Conservation (phyloP, 2,888 invertebrate genomes). For the Ecliptopera silaceata region DNA sequence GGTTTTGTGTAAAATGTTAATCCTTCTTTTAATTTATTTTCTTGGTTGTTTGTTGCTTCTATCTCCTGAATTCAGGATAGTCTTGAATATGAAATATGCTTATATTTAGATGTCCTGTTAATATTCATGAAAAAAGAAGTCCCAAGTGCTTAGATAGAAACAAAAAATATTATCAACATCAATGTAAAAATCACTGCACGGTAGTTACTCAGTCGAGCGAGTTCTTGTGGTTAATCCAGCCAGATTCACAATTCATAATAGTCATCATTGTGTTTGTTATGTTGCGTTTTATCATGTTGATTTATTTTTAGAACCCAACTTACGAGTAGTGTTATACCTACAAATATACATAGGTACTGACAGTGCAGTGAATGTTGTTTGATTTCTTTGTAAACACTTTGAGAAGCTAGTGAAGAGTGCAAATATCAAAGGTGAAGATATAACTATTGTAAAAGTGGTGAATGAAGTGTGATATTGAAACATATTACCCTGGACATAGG, state of each 20-base stretch:
- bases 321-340: constrained; percentile 20
- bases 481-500: constrained; percentile 48
- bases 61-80: too few species aligned
- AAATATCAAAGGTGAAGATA: constrained; percentile 23
- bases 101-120: not conserved
- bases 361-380: constrained; percentile 62
- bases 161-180: not conserved
- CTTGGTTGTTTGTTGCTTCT: not conserved
- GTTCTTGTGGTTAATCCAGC: constrained; percentile 49
- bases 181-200: not conserved
- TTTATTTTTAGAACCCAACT: constrained; percentile 75
- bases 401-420: constrained; percentile 39
- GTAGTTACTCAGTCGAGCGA: not conserved
- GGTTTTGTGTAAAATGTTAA: constrained; percentile 12
- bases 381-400: constrained; percentile 72
- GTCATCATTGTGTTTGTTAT: constrained; percentile 71
- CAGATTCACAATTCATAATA: constrained; percentile 60
- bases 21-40: not conserved
- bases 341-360: constrained; percentile 39
- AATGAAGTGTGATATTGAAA: constrained; percentile 53
- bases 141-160: not conserved
- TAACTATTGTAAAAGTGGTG: constrained; percentile 41
- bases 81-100: too few species aligned
- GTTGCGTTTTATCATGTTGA: constrained; percentile 74
- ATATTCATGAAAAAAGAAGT: not conserved